phyloP scores from a whole-genome alignment of 1,140 invertebrate genomes.

The Drosophila saltans region DNA sequence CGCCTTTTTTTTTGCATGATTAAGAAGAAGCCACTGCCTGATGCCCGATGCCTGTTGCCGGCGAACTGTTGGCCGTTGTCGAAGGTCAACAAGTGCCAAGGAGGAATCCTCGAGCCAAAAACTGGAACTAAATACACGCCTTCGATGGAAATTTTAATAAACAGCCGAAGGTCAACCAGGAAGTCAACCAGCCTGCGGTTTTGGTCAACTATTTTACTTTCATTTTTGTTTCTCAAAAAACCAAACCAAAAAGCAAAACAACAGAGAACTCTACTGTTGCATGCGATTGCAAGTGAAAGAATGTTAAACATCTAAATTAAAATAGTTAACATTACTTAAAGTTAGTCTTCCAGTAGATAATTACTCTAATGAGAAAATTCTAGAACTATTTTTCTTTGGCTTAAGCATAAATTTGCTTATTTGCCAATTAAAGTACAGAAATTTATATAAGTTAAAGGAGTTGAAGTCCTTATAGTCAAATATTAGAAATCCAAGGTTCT shows the following conservation, averaged over 20 bases:
- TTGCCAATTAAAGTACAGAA: too few relatives aligned
- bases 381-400: too few relatives aligned
- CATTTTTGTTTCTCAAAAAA: conserved; percentile 34
- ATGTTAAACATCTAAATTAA: background rate
- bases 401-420: too few relatives aligned
- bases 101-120: conserved; percentile 67
- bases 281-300: background rate
- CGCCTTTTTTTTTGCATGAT: conserved; percentile 56
- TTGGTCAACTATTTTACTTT: conserved; percentile 62
- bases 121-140: conserved; percentile 68
- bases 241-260: conserved; percentile 37
- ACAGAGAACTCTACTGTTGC: conserved; percentile 41
- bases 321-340: too few relatives aligned
- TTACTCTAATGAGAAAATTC: too few relatives aligned
- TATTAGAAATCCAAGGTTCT: too few relatives aligned
- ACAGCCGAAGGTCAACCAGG: conserved; percentile 74
- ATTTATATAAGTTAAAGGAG: too few relatives aligned
- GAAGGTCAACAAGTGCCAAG: conserved; percentile 78
- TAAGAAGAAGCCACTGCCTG: conserved; percentile 45
- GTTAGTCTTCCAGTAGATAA: too few relatives aligned
- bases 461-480: too few relatives aligned
- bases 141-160: conserved; percentile 80
- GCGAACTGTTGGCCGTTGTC: conserved; percentile 13
- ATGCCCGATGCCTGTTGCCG: background rate
- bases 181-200: conserved; percentile 59